Base-by-base conservation (phyloP, 1,140 invertebrate genomes). In the Philaenus spumarius region DNA sequence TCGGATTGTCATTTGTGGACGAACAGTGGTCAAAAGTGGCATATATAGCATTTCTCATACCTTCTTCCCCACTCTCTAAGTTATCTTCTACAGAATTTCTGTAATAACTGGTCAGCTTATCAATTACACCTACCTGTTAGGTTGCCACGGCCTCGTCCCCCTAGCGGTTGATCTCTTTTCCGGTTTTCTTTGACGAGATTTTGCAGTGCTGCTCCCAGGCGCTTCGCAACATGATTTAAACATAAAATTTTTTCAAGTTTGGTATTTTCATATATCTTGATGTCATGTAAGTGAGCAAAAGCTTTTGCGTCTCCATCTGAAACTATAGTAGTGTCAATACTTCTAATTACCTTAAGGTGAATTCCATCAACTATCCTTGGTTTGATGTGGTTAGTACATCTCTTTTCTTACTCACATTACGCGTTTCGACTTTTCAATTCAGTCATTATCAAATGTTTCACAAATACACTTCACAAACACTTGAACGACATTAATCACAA, bases 281-380 rank as follows among this genome's bases (percentile, higher is more conserved):
- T 7, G 39, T 20, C 20, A 45, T 57, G 19, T 12, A 58, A 14
- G 14, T 58, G 43, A 30, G 15, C 20, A 19, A 53, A 58, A 6
- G 55, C 58, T 58, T 61, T 61, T 0, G 39, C 20, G 30, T 61
- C 40, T 3, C 60, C 54, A 42, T 60, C 45, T 35, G 52, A 53
- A 17, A 60, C 35, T 39, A 56, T 46, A 15, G 15, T 48, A 11
- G 24, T n/a, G n/a, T n/a, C n/a, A n/a, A n/a, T n/a, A n/a, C n/a
- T n/a, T n/a, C n/a, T n/a, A n/a, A n/a, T n/a, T n/a, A n/a, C n/a
- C n/a, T n/a, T n/a, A n/a, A n/a, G n/a, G n/a, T n/a, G n/a, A n/a
- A n/a, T n/a, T n/a, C n/a, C n/a, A n/a, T n/a, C n/a, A n/a, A n/a
- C n/a, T n/a, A n/a, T n/a, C n/a, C n/a, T n/a, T n/a, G n/a, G n/a